Conservation (phyloP, 1,140 invertebrate species). For the Bombus consobrinus region DNA sequence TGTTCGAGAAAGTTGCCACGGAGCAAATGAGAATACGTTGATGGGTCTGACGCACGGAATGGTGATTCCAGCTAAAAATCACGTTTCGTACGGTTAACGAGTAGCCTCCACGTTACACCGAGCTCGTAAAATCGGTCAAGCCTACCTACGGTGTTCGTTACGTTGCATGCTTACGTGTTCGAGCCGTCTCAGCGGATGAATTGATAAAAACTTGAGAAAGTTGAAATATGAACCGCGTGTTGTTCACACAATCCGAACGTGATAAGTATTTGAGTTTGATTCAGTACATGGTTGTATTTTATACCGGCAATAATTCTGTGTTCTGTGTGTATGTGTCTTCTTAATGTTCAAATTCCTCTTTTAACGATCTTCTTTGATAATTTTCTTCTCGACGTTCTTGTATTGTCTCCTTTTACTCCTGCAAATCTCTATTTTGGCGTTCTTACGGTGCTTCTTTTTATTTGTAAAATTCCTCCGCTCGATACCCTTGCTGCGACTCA, state of each 20-base stretch:
- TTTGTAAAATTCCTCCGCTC: background rate
- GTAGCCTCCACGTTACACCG: background rate
- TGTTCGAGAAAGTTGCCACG: slow-evolving; percentile 7
- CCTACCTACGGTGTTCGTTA: background rate
- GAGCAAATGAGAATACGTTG: slow-evolving; percentile 31
- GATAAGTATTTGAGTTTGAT: background rate
- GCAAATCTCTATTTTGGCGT: too few relatives aligned
- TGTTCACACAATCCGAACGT: background rate
- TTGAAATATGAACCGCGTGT: background rate
- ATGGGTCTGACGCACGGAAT: background rate
- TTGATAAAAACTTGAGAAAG: background rate
- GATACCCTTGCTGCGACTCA: background rate
- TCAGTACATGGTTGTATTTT: background rate
- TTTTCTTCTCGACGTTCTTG: background rate
- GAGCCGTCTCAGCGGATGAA: background rate
- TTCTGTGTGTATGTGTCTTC: too few relatives aligned
- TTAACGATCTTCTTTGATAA: background rate
- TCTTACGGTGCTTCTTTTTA: background rate
- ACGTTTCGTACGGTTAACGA: background rate
- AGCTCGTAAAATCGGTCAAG: slow-evolving; percentile 3
- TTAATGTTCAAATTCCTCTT: background rate
- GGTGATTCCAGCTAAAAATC: slow-evolving; percentile 13
- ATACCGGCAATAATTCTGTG: too few relatives aligned
- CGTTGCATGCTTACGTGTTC: background rate
- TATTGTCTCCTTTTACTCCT: background rate